Evolutionary conservation across 2,888 invertebrate genomes (phyloP), one percentile per base, ranked within the genome.

Genomic region (Papilio elwesi): DNA sequence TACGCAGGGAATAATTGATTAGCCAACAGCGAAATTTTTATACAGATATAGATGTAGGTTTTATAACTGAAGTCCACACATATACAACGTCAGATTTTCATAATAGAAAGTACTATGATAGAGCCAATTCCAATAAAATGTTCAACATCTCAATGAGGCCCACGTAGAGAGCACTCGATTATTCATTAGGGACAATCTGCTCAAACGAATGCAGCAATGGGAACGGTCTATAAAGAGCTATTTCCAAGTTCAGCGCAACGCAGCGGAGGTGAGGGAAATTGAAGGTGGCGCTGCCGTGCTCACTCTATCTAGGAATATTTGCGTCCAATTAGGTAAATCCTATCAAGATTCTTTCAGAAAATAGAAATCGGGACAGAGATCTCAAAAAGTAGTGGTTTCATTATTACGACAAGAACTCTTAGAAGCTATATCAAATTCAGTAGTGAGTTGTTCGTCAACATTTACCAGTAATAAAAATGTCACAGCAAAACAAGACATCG

Each of bases 211-310:
- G 80, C 80, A 77, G 76, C 78, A 77, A 79, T 78, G 81, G 81
- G 82, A 85, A 85, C 87, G 83, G 83, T 84, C 83, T 80, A 82
- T 82, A 86, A 84, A 87, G 83, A 86, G 85, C 86, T 83, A 87
- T 86, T 88, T 86, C 81, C 84, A 87, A 85, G 81, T 85, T 82
- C 76, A 79, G 78, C 76, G 75, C 77, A 74, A 74, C 74, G 72
- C 74, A 78, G 55, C 73, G 70, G 65, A 72, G 76, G 81, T 82
- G 84, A 84, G 83, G 82, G 81, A 85, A 87, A 89, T 87, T 82
- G 80, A 82, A 82, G 79, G 80, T 66, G 74, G 76, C 77, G 77
- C 78, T 78, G 77, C 16, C 49, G 59, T 47, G 47, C 69, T 65
- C 69, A 53, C 57, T 66, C 68, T 47, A 15, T 16, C 9, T 53